A percentile compares a stretch with the other conserved stretches of the same genome.
These are phyloP conservation scores for Oscheius sp. DNA, from an alignment of 2,888 invertebrate species.

Conservation along the genomic window DNA sequence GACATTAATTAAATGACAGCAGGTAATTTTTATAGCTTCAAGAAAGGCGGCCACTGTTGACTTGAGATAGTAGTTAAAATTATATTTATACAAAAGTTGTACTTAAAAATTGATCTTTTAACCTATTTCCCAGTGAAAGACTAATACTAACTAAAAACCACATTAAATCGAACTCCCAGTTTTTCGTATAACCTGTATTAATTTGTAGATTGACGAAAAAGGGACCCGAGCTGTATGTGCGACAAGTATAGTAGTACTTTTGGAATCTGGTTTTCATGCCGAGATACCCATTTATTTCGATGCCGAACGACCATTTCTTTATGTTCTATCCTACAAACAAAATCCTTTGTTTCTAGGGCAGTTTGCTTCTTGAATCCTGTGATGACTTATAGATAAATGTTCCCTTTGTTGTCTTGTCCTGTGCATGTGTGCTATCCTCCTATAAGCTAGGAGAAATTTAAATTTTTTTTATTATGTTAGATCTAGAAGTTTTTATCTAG, in stretches of 20 bases:
- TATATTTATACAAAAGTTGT: no score
- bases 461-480: neutral
- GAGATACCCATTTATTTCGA: conserved; percentile 31
- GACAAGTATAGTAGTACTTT: conserved; percentile 42
- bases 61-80: no score
- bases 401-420: no score
- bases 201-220: conserved; percentile 58
- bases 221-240: conserved; percentile 62
- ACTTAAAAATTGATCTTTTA: no score
- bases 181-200: no score
- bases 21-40: neutral
- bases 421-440: no score
- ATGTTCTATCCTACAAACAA: conserved; percentile 35
- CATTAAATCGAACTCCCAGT: no score
- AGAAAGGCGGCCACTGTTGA: no score
- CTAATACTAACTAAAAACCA: neutral
- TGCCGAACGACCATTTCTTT: conserved; percentile 56
- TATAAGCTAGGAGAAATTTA: no score
- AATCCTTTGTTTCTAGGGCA: conserved; percentile 40
- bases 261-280: conserved; percentile 1
- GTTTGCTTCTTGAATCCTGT: neutral
- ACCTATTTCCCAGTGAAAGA: no score
- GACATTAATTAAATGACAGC: neutral
- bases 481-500: conserved; percentile 37
- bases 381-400: no score